These are phyloP conservation scores for Eublepharis macularius DNA, from an alignment of 2,113 vertebrate genomes.

Conservation along the genomic window DNA sequence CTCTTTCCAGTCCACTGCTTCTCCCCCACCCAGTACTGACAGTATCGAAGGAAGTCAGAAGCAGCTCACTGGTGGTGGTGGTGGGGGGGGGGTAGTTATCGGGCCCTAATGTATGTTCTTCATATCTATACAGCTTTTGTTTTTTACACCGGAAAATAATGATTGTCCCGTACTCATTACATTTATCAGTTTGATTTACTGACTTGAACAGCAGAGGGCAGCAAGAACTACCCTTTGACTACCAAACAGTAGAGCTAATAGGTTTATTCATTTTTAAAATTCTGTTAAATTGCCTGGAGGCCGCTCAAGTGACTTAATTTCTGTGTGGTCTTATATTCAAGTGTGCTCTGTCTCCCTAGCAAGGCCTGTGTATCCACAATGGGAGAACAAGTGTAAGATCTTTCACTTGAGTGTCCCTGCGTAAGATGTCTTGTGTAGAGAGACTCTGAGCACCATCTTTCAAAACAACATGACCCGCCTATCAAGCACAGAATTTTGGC, in stretches of 20 bases:
- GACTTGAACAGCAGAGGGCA: conserved; percentile 70
- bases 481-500: background rate
- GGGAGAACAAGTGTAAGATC: too few species aligned
- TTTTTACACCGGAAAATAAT: background rate
- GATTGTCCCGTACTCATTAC: too few species aligned
- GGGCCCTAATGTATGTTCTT: background rate
- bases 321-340: too few species aligned
- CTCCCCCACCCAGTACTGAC: background rate
- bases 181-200: conserved; percentile 13
- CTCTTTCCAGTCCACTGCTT: background rate
- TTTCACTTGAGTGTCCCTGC: too few species aligned
- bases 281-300: background rate
- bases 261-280: too few species aligned
- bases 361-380: too few species aligned
- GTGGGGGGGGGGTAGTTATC: background rate
- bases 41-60: background rate
- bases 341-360: too few species aligned
- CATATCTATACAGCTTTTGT: background rate
- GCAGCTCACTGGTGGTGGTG: background rate
- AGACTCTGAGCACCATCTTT: background rate
- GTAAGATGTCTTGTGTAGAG: too few species aligned
- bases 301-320: too few species aligned
- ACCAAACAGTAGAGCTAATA: background rate
- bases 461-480: background rate
- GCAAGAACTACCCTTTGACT: conserved; percentile 36